Base-by-base conservation (phyloP, 2,113 vertebrate species). In the Triplophysa tibetana region DNA sequence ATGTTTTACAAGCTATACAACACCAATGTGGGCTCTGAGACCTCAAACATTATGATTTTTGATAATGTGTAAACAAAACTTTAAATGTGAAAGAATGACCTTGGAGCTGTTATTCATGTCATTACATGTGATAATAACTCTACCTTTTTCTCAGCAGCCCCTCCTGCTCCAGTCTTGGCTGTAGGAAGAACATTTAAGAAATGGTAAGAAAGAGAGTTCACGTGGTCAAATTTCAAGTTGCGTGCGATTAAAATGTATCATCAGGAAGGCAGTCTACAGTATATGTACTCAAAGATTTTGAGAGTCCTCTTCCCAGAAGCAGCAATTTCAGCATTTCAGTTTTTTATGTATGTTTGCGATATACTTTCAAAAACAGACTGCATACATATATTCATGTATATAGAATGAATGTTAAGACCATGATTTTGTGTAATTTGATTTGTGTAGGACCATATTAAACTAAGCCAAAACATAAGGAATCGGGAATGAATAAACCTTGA, bases 111-210 rank as follows among this genome's bases (percentile, higher is more conserved):
- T 10, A 43, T 41, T 1, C 65, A 75, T 62, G 19, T 48, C 1
- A 61, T 41, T 8, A 61, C 8, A 19, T 6, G 0, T 16, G 2
- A 66, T 23, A 29, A 50, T 13, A 11, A 75, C 24, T 61, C 4
- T 85, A 87, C 86, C 86, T 87, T 84, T 68, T 83, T 84, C 26
- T 81, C 82, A 48, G 83, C 50, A 23, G 81, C 69, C 29, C 74
- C 78, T 26, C 79, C 81, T 11, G 69, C 80, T 70, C 56, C 79
- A 11, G 80, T 6, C 33, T 83, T 86, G 48, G 75, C 87, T 88
- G 80, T 56, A 65, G n/a, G 75, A 33, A 78, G 38, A 82, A 78
- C 38, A 26, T 79, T n/a, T n/a, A 82, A 68, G 63, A 13, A 65
- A 72, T 23, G 48, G 60, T 82, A 56, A 77, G 68, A 50, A 8